A percentile compares a stretch with the other conserved stretches of the same genome.
These are phyloP conservation scores for Acleris emargana DNA, from an alignment of 2,888 invertebrate genomes.

Conservation along the genomic window DNA sequence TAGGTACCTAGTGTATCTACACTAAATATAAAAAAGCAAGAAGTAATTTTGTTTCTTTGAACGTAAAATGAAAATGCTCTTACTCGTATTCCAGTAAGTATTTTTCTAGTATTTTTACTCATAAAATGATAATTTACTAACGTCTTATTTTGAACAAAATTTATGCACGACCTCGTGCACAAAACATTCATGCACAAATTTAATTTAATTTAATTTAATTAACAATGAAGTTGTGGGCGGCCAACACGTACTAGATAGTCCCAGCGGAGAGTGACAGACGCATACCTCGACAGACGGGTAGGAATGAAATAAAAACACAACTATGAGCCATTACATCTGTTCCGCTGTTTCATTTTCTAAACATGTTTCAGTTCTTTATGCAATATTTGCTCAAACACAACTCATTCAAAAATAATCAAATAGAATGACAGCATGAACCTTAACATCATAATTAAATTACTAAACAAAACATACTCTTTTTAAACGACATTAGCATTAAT, in stretches of 20 bases:
- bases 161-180: not conserved
- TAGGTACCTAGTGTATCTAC: too few relatives aligned
- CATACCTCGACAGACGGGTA: slow-evolving; percentile 11
- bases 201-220: slow-evolving; percentile 19
- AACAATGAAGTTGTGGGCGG: slow-evolving; percentile 14
- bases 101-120: too few relatives aligned
- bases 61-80: too few relatives aligned
- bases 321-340: slow-evolving; percentile 27
- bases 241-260: not conserved
- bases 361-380: slow-evolving; percentile 8
- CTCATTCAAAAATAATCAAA: slow-evolving; percentile 13
- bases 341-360: slow-evolving; percentile 16
- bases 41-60: too few relatives aligned
- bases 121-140: too few relatives aligned
- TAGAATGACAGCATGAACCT: slow-evolving; percentile 21
- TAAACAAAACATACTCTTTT: slow-evolving; percentile 12
- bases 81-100: too few relatives aligned
- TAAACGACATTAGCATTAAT: slow-evolving; percentile 47
- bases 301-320: slow-evolving; percentile 28
- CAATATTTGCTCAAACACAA: not conserved
- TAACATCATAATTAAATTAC: slow-evolving; percentile 26
- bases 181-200: slow-evolving; percentile 1
- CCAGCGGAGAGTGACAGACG: slow-evolving; percentile 14
- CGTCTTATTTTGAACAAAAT: not conserved
- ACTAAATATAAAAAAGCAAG: too few relatives aligned